These are phyloP conservation scores for Drosophila kokeensis DNA, from an alignment of 2,888 invertebrate species.

Conservation along the genomic window DNA sequence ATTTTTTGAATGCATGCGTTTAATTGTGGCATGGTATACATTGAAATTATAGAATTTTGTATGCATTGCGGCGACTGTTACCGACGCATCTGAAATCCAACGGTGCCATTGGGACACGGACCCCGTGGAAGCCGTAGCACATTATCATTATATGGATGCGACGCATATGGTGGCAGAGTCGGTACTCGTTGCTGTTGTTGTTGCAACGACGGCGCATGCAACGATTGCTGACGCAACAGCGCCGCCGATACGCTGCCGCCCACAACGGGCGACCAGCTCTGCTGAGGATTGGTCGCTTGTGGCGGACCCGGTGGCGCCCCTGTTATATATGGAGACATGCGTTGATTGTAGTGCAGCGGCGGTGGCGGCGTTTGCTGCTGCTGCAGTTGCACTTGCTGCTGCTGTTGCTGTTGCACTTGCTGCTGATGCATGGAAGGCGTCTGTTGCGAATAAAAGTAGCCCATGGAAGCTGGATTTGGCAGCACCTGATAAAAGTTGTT, in stretches of 20 bases:
- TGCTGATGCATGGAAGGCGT: slow-evolving; percentile 40
- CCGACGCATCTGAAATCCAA: slow-evolving; percentile 89
- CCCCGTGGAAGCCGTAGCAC: slow-evolving; percentile 91
- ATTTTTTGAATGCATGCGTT: slow-evolving; percentile 46
- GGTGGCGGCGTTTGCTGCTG: slow-evolving; percentile 30
- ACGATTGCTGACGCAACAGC: slow-evolving; percentile 73
- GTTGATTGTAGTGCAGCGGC: slow-evolving; percentile 57
- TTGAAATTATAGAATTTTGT: slow-evolving; percentile 25
- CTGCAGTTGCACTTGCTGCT: slow-evolving; percentile 32
- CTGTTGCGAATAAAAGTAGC: slow-evolving; percentile 61
- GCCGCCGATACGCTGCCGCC: slow-evolving; percentile 79
- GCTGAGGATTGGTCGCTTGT: slow-evolving; percentile 61
- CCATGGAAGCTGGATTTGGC: slow-evolving; percentile 49
- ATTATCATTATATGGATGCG: slow-evolving; percentile 71
- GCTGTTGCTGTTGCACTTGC: slow-evolving; percentile 40
- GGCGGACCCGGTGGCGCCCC: slow-evolving; percentile 17
- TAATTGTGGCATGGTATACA: slow-evolving; percentile 38
- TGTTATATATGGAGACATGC: slow-evolving; percentile 57
- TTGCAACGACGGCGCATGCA: slow-evolving; percentile 58
- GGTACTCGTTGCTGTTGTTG: slow-evolving; percentile 59
- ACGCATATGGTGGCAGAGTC: slow-evolving; percentile 45
- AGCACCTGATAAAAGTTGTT: slow-evolving; percentile 63
- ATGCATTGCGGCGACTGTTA: slow-evolving; percentile 81
- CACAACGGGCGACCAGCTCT: slow-evolving; percentile 82
- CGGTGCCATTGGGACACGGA: slow-evolving; percentile 93